Base-by-base conservation (phyloP, 2,797 vertebrate genomes). In the Glyptemys insculpta region DNA sequence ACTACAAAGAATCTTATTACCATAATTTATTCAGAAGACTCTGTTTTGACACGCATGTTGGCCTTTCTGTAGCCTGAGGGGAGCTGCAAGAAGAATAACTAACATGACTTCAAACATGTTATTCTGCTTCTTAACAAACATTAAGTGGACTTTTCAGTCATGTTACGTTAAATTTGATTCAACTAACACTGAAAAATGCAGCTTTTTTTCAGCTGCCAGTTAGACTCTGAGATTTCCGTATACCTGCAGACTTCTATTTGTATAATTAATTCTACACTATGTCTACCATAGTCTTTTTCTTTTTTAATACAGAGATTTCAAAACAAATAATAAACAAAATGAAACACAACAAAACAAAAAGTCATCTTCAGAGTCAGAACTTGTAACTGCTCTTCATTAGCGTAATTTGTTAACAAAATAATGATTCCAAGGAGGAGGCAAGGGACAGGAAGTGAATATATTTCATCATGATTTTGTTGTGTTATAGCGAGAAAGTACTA, bases 231-330 rank as follows among this genome's bases (percentile, higher is more conserved):
- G 34, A 56, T 83, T 87, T 85, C 84, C 44, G 8, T 79, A 49
- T 15, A 53, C 81, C 34, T 57, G 49, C 21, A 86, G 88, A 34
- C 12, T 78, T 92, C 76, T 92, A 12, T 57, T 96, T 95, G 85
- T 50, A 6, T 18, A 62, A 2, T 27, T 21, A 1, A 0, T 6
- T 53, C 0, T 2, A 68, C 79, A 91, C 86, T 92, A 59, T 0
- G 53, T 62, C 27, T 56, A 5, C 16, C 79, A 16, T 68, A 89
- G 44, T 15, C 84, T 57, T 81, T 78, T 95, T 94, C 23, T 86
- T 3, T 91, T 31, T 5, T 1, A 79, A 27, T 83, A 25, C n/a
- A 87, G 94, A 59, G 72, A 47, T 88, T 65, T 1, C 27, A 0
- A 21, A 68, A 34, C 54, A 29, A 87, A 52, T 49, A 74, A 44